Evolutionary conservation across 2,797 vertebrate species (phyloP).

Genomic region (Eulemur coronatus): DNA sequence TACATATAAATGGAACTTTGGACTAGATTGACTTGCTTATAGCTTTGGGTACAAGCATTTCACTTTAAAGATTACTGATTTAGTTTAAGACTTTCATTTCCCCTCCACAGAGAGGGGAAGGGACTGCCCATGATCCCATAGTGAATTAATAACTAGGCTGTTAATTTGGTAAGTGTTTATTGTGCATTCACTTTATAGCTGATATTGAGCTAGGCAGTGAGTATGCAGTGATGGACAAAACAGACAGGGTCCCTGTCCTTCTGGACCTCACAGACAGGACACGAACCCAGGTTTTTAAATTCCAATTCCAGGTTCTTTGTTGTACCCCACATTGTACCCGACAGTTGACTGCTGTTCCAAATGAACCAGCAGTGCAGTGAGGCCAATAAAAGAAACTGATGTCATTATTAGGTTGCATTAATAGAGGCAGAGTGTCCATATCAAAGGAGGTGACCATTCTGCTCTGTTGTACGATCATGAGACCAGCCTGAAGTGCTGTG

Average conservation of each 20-base stretch:
- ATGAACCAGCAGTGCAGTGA: not conserved
- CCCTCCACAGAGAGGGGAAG: not conserved
- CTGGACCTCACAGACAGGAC: not conserved
- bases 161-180: not conserved
- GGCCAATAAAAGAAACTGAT: not conserved
- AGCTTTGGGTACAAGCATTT: not conserved
- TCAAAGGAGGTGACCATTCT: not conserved
- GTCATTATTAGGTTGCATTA: not conserved
- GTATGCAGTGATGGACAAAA: not conserved
- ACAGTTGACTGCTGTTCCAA: not conserved
- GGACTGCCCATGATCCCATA: not conserved
- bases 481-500: not conserved
- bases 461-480: not conserved
- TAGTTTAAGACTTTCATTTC: conserved; percentile 39
- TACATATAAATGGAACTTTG: not conserved
- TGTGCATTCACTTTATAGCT: not conserved
- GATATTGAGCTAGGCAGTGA: not conserved
- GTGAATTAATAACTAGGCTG: not conserved
- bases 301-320: not conserved
- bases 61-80: conserved; percentile 30
- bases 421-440: not conserved
- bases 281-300: not conserved
- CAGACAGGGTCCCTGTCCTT: not conserved
- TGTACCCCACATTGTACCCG: not conserved
- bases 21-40: conserved; percentile 41